A percentile compares a stretch with the other conserved stretches of the same genome.
phyloP scores from a whole-genome alignment of 2,888 invertebrate species.

The Ochropacha duplaris region DNA sequence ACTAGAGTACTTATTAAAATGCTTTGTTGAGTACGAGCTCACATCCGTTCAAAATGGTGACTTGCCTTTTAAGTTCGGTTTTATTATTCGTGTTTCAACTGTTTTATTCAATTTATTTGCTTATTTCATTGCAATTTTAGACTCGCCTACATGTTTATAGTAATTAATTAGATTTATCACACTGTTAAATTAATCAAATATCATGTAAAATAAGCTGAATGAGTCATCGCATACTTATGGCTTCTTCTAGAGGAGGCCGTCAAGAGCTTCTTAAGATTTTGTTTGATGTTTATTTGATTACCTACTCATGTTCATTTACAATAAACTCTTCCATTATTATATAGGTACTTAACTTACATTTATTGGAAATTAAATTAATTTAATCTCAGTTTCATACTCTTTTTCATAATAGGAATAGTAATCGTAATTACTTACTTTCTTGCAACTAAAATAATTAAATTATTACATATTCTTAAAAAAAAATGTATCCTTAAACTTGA shows the following conservation, averaged over 20 bases:
- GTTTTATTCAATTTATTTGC: slow-evolving; percentile 3
- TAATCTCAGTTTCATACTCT: too few species aligned
- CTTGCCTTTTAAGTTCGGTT: slow-evolving; percentile 68
- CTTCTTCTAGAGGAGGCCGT: background rate
- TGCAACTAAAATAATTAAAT: too few species aligned
- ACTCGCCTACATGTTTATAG: too few species aligned
- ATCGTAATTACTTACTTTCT: too few species aligned
- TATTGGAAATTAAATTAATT: too few species aligned
- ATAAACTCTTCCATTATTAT: too few species aligned
- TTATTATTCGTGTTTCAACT: slow-evolving; percentile 18
- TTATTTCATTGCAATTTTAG: background rate
- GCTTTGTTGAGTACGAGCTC: slow-evolving; percentile 74
- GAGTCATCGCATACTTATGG: slow-evolving; percentile 31
- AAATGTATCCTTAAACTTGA: too few species aligned
- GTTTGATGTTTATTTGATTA: background rate
- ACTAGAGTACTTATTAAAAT: slow-evolving; percentile 57
- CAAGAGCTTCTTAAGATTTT: background rate
- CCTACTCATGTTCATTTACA: too few species aligned
- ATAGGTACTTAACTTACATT: too few species aligned
- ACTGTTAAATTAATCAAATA: background rate
- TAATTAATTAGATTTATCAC: background rate
- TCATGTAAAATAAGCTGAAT: slow-evolving; percentile 25
- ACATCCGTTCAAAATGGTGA: slow-evolving; percentile 87
- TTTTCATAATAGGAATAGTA: too few species aligned
- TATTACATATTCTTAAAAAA: too few species aligned